Evolutionary conservation across 1,140 invertebrate species (phyloP), one percentile per base, ranked within the genome.

Genomic region (Mamestra configurata): DNA sequence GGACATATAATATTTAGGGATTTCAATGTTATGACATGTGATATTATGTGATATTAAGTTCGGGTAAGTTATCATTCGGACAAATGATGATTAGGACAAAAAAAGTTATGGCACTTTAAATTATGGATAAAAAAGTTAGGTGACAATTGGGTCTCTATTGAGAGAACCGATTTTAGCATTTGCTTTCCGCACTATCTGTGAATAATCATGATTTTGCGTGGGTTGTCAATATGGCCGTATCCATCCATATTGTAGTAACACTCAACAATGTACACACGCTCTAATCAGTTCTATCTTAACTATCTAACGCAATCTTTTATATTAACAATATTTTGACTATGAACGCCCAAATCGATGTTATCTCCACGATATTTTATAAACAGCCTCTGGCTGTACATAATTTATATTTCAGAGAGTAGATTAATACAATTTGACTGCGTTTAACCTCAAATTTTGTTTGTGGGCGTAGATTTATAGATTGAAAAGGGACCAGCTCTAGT

Each of bases 321-420:
- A 53, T 53, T 53, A 77, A 77, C 61, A 46, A 66, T 77, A 77
- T 66, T 77, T 77, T 77, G 75, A 51, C 75, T 77, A 37, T 20
- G 27, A 53, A 53, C 24, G 24, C 40, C 43, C 43, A 40, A 37
- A 66, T 46, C 53, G 75, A 77, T 77, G 27, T 66, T 77, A 77
- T 77, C 75, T 77, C 27, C 2, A 37, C 57, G 51, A 66, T 77
- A 77, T 77, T 51, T 64, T 61, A 64, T 51, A 46, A 31, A 61
- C 55, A 76, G 46, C 57, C 75, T 66, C 1, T 37, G 18, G 40
- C 43, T 18, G 8, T 22, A 35, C 64, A 43, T 68, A 68, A 70
- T 70, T 61, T 49, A 76, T 61, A 61, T 77, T 77, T 64, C 59
- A 51, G 49, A 53, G 59, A 77, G 59, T 49, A 40, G 49, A 40